Evolutionary conservation across 2,888 invertebrate species (phyloP), one percentile per base, ranked within the genome.

Genomic region (Meteorus colon): DNA sequence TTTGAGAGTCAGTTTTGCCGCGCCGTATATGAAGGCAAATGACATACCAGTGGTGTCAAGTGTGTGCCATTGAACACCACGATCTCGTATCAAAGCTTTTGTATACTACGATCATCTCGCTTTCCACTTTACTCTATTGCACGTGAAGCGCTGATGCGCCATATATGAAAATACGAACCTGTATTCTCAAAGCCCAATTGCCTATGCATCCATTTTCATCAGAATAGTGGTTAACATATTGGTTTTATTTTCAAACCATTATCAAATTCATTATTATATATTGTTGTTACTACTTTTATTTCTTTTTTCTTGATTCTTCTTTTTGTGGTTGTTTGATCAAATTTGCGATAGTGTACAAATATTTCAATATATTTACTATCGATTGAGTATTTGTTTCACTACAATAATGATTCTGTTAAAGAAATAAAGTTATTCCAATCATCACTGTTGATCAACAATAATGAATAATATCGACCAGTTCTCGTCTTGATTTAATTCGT

Each of bases 31-130:
- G 74, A 76, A 77, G 73, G 79, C 78, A 82, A 84, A 82, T 82
- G 75, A 78, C 77, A 77, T 80, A 78, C 78, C 77, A 66, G 62
- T 74, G 81, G 84, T 84, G 84, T 85, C 85, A 83, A 84, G 83
- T 85, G 27, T 71, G 24, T 82, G 83, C 82, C 83, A 80, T 82
- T 82, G 82, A 82, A 83, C 82, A 78, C 77, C 78, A 82, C 84
- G 83, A 82, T 86, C 84, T 78, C 79, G 79, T 86, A 80, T 84
- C 86, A 86, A 86, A 85, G 85, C 82, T 80, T 78, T 77, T 73
- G 77, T 78, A 79, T 78, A 77, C 76, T 62, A 45, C 60, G 27
- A 74, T 76, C 76, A 77, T 69, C 68, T 71, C 63, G 10, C 55
- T 19, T 19, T n/a, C n/a, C n/a, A 48, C 6, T 19, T n/a, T 24